Base-by-base conservation (phyloP, 2,888 invertebrate genomes). In the Sisyra terminalis region DNA sequence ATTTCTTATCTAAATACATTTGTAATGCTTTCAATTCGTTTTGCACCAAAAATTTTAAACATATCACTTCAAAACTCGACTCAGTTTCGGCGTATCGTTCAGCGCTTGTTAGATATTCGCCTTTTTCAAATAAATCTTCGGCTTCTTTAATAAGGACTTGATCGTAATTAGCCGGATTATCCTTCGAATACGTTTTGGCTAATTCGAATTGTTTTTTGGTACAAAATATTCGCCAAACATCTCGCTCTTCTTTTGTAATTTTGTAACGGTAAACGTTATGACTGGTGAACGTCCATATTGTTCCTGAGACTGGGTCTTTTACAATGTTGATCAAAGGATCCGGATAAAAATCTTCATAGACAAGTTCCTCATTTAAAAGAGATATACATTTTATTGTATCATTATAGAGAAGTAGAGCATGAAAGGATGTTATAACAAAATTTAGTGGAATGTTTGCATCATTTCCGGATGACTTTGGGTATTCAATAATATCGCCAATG, bases 11-110 rank as follows among this genome's bases (percentile, higher is more conserved):
- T n/a, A 97, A 66, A 56, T 89, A 94, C 9, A 80, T 75, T 63
- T 92, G 88, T 40, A 98, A 63, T 0, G 96, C 88, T 50, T 82
- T 80, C 45, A 84, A 80, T 56, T 92, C 73, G 44, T 82, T 74
- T 0, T 78, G 70, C 57, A 84, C 76, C 13, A 93, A 66, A 59
- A 96, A 94, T 57, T 92, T 93, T 9, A 97, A 66, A 43, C 93
- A 87, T 30, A 96, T 78, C 51, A 89, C 89, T 65, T 97, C 97
- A 57, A 98, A 96, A 14, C 92, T 85, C 34, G 84, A 82, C 52
- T 84, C 78, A 0, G 94, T 92, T 53, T 89, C 80, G 0, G 96
- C 90, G 58, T 83, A 96, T 49, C 85, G 75, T 51, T 78, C 70
- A 0, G 97, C 97, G 58, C 92, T 90, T 50, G 75, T 72, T 45